Conservation (phyloP, 1,140 invertebrate species). For the Scaptomyza hsui region DNA sequence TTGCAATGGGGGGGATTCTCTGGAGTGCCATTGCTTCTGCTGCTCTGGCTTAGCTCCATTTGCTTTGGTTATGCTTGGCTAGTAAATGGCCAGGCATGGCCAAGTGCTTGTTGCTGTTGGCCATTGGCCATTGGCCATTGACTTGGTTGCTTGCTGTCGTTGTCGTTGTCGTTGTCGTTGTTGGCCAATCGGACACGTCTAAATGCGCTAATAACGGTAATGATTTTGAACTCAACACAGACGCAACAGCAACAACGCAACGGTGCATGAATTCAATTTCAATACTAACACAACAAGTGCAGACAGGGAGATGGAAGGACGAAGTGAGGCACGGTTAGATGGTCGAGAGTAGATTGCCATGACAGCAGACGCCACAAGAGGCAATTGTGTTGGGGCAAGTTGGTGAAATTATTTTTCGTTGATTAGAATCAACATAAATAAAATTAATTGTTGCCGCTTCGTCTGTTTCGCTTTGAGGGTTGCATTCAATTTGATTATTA, state of each 20-base stretch:
- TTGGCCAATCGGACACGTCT: slow-evolving; percentile 33
- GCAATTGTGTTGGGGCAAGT: slow-evolving; percentile 18
- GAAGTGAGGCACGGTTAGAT: slow-evolving; percentile 1
- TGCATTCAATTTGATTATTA: slow-evolving; percentile 83
- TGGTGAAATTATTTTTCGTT: slow-evolving; percentile 51
- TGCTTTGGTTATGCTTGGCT: slow-evolving; percentile 32
- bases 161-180: neutral
- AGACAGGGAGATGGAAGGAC: slow-evolving; percentile 1
- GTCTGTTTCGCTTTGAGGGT: slow-evolving; percentile 42
- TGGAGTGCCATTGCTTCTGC: slow-evolving; percentile 31
- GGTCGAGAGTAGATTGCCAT: slow-evolving; percentile 46
- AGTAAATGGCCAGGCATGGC: slow-evolving; percentile 2
- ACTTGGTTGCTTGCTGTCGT: neutral
- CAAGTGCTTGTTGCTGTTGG: slow-evolving; percentile 7
- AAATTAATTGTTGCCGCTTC: slow-evolving; percentile 78
- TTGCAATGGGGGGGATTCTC: slow-evolving; percentile 31
- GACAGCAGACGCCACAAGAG: slow-evolving; percentile 41
- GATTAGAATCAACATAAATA: slow-evolving; percentile 82
- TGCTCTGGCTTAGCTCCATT: slow-evolving; percentile 34
- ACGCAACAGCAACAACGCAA: slow-evolving; percentile 39
- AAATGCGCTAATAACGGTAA: slow-evolving; percentile 46
- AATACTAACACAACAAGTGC: slow-evolving; percentile 23
- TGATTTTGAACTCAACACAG: slow-evolving; percentile 28
- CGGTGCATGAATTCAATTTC: slow-evolving; percentile 68
- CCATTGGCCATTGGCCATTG: slow-evolving; percentile 21